Evolutionary conservation across 2,113 vertebrate species (phyloP).

Genomic region (Bucco capensis): DNA sequence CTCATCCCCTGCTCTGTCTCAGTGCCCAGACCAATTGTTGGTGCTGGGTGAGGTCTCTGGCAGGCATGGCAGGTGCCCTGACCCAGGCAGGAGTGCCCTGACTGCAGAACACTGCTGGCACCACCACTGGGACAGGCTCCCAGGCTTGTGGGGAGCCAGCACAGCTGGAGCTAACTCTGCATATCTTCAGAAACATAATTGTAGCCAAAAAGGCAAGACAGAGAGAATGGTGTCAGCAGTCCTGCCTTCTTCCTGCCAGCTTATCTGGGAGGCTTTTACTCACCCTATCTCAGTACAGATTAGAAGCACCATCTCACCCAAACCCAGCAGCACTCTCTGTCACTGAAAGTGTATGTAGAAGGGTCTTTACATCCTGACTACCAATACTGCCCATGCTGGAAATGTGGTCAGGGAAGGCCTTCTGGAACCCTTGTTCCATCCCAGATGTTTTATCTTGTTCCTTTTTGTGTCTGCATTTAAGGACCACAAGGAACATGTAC

Average conservation of each 20-base stretch:
- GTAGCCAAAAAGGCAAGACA: background rate
- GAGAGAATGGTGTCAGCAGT: background rate
- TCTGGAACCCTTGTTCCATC: background rate
- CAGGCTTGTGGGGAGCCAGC: background rate
- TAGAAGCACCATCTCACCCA: background rate
- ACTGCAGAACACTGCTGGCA: background rate
- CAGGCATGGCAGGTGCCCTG: background rate
- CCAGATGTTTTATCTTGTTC: background rate
- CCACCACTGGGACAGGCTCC: background rate
- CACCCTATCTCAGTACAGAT: background rate
- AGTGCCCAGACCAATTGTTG: accelerated
- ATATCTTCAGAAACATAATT: background rate
- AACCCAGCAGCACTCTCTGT: background rate
- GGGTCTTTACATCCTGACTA: background rate
- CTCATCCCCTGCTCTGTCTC: background rate
- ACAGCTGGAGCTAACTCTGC: background rate
- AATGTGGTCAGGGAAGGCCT: background rate
- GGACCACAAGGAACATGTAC: background rate
- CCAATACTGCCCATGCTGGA: background rate
- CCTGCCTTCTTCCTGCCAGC: background rate
- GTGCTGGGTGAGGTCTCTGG: background rate
- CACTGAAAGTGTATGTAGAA: background rate
- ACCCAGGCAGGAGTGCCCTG: background rate
- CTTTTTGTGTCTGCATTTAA: background rate
- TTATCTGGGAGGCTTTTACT: background rate